phyloP scores from a whole-genome alignment of 2,888 invertebrate species.

The Campopleginae sp. region DNA sequence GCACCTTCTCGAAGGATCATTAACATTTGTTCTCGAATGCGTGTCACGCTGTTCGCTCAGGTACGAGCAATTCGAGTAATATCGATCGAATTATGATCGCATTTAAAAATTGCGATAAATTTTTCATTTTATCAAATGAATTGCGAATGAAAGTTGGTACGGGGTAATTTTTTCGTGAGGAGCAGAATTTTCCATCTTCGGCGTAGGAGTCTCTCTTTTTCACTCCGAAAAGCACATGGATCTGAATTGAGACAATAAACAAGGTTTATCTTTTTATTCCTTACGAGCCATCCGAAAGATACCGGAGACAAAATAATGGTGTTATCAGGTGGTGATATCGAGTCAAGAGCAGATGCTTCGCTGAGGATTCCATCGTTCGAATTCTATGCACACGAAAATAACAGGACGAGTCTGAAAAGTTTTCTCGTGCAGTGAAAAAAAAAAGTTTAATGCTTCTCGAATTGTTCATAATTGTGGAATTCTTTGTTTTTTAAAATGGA shows the following conservation, averaged over 20 bases:
- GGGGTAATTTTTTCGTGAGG: neutral
- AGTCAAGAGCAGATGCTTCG: constrained; percentile 26
- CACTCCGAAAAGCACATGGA: constrained; percentile 1
- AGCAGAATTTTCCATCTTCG: neutral
- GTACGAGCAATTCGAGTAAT: neutral
- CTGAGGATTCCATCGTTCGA: constrained; percentile 6
- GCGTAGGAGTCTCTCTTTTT: neutral
- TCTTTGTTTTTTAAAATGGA: neutral
- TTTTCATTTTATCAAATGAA: neutral
- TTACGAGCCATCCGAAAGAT: constrained; percentile 37
- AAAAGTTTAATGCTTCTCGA: neutral
- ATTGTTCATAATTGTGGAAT: neutral
- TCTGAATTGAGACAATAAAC: constrained; percentile 26
- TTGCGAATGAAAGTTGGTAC: neutral
- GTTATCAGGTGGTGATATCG: constrained; percentile 63
- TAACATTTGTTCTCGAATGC: constrained; percentile 48
- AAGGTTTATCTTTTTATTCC: constrained; percentile 15
- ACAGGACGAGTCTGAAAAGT: neutral
- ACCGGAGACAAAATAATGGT: constrained; percentile 45
- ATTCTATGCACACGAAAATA: constrained; percentile 9
- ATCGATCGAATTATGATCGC: neutral
- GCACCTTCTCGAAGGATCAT: constrained; percentile 15
- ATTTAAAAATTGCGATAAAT: neutral
- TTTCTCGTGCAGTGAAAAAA: neutral
- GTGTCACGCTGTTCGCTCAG: constrained; percentile 16